Evolutionary conservation across 2,113 vertebrate species (phyloP).

Genomic region (Oreochromis spilurus): DNA sequence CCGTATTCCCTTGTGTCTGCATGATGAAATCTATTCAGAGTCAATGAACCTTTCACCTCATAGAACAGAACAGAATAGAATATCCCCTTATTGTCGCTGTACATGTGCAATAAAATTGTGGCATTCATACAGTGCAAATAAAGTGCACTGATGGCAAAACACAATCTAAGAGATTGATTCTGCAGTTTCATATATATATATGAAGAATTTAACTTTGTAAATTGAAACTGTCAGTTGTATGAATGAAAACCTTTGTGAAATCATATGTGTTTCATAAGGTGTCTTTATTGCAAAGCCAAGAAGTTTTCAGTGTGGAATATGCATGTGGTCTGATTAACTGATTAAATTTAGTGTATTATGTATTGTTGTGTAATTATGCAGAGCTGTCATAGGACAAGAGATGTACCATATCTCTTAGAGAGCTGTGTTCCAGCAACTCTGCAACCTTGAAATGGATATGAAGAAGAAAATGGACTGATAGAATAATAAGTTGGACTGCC

Average conservation of each 20-base stretch:
- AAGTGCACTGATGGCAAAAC: neutral
- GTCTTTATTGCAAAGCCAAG: neutral
- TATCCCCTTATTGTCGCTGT: fast-evolving
- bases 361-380: neutral
- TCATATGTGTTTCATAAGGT: neutral
- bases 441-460: neutral
- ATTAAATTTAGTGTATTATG: neutral
- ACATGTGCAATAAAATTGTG: neutral
- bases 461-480: neutral
- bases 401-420: neutral
- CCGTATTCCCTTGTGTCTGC: neutral
- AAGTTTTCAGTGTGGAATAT: neutral
- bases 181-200: neutral
- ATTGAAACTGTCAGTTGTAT: neutral
- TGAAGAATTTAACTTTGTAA: neutral
- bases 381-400: neutral
- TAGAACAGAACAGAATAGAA: neutral
- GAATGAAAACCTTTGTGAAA: neutral
- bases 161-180: neutral
- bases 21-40: neutral
- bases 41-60: fast-evolving
- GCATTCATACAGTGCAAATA: too few species aligned
- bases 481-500: neutral
- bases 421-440: neutral
- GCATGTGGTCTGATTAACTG: neutral